phyloP scores from a whole-genome alignment of 2,797 vertebrate genomes.

The Clarias pachynema region DNA sequence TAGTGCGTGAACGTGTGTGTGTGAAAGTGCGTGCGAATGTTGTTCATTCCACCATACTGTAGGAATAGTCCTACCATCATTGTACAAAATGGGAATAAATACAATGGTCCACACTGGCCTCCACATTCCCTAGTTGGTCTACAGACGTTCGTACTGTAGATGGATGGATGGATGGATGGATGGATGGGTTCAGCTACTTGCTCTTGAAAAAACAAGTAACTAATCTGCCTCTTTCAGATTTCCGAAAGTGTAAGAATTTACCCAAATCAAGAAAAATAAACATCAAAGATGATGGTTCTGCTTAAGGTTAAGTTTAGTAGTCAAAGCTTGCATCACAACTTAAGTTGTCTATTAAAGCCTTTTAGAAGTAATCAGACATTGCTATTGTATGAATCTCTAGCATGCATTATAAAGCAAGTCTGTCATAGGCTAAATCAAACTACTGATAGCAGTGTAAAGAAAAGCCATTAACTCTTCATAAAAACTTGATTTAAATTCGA shows the following conservation, averaged over 20 bases:
- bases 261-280: neutral
- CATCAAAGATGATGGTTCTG: neutral
- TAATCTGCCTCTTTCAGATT: neutral
- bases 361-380: neutral
- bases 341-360: neutral
- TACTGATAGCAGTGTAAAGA: neutral
- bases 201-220: neutral
- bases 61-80: too few species aligned
- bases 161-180: too few species aligned
- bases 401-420: neutral
- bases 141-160: too few species aligned
- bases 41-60: too few species aligned
- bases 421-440: too few species aligned
- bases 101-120: too few species aligned
- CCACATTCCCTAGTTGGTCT: too few species aligned
- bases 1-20: too few species aligned
- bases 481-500: neutral
- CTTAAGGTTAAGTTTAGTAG: neutral
- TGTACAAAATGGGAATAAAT: too few species aligned
- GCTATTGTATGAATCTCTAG: neutral
- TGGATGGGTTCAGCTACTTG: too few species aligned
- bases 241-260: neutral
- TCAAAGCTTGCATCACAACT: neutral
- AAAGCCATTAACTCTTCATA: neutral
- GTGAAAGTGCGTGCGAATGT: too few species aligned